Evolutionary conservation across 2,113 vertebrate genomes (phyloP).

Genomic region (Meleagris gallopavo): DNA sequence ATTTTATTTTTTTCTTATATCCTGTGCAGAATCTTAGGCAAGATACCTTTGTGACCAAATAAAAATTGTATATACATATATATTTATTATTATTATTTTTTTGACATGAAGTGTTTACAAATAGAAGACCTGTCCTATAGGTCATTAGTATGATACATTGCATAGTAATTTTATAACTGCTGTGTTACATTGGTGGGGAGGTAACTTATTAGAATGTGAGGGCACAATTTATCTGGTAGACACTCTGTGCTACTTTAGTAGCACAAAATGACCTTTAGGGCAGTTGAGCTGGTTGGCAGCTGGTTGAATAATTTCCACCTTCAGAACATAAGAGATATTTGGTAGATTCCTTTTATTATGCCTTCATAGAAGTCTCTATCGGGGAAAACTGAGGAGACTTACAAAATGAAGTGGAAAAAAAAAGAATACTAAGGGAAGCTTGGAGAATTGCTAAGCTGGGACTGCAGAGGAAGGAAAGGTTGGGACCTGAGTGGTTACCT

Average conservation of each 20-base stretch:
- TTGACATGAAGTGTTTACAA: neutral
- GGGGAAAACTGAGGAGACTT: neutral
- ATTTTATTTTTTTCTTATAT: neutral
- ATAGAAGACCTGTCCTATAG: neutral
- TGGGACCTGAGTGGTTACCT: neutral
- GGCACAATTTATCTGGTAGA: neutral
- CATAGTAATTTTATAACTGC: neutral
- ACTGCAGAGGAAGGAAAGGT: neutral
- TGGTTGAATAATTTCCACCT: neutral
- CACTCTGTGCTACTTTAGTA: neutral
- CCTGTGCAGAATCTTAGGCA: neutral
- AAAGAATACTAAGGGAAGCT: neutral
- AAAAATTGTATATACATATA: neutral
- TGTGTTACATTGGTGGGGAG: neutral
- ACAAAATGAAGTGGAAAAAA: neutral
- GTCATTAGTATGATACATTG: neutral
- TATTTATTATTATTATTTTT: neutral
- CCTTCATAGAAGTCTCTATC: neutral
- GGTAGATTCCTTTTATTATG: neutral
- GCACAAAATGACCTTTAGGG: neutral
- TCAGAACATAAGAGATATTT: neutral
- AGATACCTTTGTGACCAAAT: neutral
- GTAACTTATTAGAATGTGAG: neutral
- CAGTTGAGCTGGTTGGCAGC: neutral
- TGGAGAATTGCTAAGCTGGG: neutral